phyloP scores from a whole-genome alignment of 2,797 vertebrate species.

The Limosa lapponica region DNA sequence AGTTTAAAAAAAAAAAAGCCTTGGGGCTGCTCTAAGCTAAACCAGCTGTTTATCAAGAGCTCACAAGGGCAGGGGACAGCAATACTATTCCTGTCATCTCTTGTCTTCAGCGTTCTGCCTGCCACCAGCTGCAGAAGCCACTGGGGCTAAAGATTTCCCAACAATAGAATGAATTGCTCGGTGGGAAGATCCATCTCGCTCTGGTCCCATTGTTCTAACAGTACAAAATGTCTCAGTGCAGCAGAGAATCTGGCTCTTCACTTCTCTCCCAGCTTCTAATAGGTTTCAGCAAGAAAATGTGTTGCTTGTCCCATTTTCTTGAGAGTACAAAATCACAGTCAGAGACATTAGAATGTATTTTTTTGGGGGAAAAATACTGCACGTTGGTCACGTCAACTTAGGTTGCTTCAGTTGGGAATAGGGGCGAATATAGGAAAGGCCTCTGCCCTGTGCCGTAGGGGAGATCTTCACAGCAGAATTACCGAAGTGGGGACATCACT shows the following conservation, averaged over 20 bases:
- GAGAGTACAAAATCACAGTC: neutral
- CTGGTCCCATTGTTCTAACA: conserved; percentile 48
- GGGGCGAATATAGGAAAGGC: neutral
- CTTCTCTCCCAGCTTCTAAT: neutral
- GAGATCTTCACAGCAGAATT: neutral
- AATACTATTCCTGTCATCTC: conserved; percentile 22
- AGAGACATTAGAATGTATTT: neutral
- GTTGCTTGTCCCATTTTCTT: neutral
- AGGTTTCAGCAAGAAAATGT: conserved; percentile 9
- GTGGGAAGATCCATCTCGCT: conserved; percentile 28
- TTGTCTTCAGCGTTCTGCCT: neutral
- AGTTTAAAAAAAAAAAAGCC: neutral
- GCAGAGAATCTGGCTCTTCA: conserved; percentile 12
- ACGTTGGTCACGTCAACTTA: accelerated
- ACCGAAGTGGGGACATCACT: neutral
- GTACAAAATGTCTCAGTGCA: conserved; percentile 28
- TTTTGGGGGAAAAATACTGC: neutral
- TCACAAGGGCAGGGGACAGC: neutral
- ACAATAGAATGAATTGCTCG: neutral
- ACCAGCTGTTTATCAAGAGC: conserved; percentile 43
- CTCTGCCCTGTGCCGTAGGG: neutral
- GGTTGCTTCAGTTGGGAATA: neutral
- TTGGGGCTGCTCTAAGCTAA: conserved; percentile 5
- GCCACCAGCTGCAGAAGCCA: conserved; percentile 48
- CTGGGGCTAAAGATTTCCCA: conserved; percentile 32